These are phyloP conservation scores for Lytechinus pictus DNA, from an alignment of 35 echinoderm and acorn worm species.

Conservation along the genomic window DNA sequence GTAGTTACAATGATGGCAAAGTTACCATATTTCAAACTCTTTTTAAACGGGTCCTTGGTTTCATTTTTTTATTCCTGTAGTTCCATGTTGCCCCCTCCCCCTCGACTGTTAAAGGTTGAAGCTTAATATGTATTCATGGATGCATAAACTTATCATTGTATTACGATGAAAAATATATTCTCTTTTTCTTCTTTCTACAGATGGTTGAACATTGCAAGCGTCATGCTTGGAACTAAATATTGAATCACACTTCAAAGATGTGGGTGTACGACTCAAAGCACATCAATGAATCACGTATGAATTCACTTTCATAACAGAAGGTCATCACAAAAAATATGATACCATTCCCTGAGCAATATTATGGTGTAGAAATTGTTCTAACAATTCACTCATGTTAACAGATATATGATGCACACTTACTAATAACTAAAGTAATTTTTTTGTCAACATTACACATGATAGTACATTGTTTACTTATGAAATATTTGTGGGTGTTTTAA, in stretches of 20 bases:
- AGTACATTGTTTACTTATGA: background rate
- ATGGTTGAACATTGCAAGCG: background rate
- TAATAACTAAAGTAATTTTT: background rate
- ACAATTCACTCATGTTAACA: background rate
- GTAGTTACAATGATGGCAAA: too few species aligned
- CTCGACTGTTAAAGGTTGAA: too few species aligned
- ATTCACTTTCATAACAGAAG: background rate
- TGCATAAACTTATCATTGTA: too few species aligned
- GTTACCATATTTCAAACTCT: too few species aligned
- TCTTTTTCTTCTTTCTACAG: background rate
- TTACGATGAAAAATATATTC: too few species aligned
- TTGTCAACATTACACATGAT: background rate
- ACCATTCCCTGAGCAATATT: too few species aligned
- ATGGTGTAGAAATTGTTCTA: background rate
- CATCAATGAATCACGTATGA: background rate
- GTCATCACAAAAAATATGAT: background rate
- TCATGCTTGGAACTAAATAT: background rate
- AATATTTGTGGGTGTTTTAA: background rate
- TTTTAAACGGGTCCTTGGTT: too few species aligned
- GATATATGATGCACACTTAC: background rate
- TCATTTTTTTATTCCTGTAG: too few species aligned
- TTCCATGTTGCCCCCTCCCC: too few species aligned
- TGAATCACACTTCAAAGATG: background rate
- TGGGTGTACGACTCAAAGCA: background rate
- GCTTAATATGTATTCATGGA: too few species aligned